Evolutionary conservation across 2,113 vertebrate species (phyloP), one percentile per base, ranked within the genome.

Genomic region (Abramis brama): DNA sequence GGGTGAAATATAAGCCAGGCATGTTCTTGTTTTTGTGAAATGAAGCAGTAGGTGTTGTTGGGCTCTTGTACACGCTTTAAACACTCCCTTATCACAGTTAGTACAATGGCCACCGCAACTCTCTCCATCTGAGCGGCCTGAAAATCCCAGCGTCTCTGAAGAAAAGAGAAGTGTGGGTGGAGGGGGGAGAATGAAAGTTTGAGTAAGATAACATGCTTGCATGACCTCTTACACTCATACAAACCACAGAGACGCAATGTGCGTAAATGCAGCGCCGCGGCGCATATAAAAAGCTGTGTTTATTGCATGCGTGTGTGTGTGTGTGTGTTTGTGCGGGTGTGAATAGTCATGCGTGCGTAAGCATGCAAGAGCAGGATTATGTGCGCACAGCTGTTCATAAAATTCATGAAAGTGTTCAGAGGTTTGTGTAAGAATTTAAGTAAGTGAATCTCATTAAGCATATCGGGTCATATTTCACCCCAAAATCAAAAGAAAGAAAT

Each of bases 151-250:
- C 1, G 33, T 78, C 45, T 79, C 21, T 78, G 15, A 57, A 79
- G 76, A 85, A 79, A 33, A 79, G 45, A 85, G 75, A 85, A 39
- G 62, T 66, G 74, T 45, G 76, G 50, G 84, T 68, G 62, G 39
- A 47, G 45, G 30, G 77, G 62, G 74, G 21, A 25, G 11, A 71
- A 79, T 86, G 33, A 86, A 80, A 74, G 66, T 74, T 57, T 86
- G 83, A 66, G 77, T 86, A 43, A 80, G 57, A 70, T 52, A 52
- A 55, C 17, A 9, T 70, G 77, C 39, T 50, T 33, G 30, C 62
- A 57, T 82, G 70, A 66, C 73, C 55, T 36, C 55, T 71, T 47
- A 27, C 45, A 59, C 52, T 45, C 82, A 66, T n/a, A 47, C 6
- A 82, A 68, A 85, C 71, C 83, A 88, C 70, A 77, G 8, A 15